A percentile compares a stretch with the other conserved stretches of the same genome.
Evolutionary conservation across 1,140 invertebrate species (phyloP).

Genomic region (roundworm (Caenorhabditis elegans)): WBcel235 BX284602.5:5181501-5182000

Average conservation of each 20-base stretch:
- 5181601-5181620: background rate
- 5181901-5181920: background rate
- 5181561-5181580: conserved; percentile 20
- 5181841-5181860: conserved; percentile 22
- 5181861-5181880: conserved; percentile 15
- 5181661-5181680: background rate
- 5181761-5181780: conserved; percentile 32
- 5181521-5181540: background rate
- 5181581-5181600: background rate
- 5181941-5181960: background rate
- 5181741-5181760: conserved; percentile 15
- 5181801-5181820: conserved; percentile 23
- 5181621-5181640: conserved; percentile 29
- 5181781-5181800: conserved; percentile 27
- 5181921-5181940: background rate
- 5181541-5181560: background rate
- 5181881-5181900: conserved; percentile 31
- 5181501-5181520: background rate
- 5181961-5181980: background rate
- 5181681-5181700: conserved; percentile 19
- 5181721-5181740: conserved; percentile 1
- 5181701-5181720: background rate
- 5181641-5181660: conserved; percentile 8
- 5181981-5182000: background rate
- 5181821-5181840: conserved; percentile 20